A percentile compares a stretch with the other conserved stretches of the same genome.
Conservation (phyloP, 2,113 vertebrate genomes). For the Nerophis ophidion region DNA sequence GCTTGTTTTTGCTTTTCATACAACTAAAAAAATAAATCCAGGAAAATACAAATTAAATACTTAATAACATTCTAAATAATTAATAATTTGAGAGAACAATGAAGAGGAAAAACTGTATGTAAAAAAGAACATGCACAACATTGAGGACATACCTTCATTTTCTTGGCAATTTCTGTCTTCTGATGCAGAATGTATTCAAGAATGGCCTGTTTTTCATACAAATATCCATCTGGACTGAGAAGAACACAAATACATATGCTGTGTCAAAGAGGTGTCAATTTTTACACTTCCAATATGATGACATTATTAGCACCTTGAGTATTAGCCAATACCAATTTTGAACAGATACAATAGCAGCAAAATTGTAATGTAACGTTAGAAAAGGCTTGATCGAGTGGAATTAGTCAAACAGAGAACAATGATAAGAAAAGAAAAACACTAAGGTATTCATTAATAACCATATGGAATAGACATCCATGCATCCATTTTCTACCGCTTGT, state of each 20-base stretch:
- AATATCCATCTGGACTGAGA: slow-evolving; percentile 78
- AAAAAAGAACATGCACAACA: not conserved
- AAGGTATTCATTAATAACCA: no score
- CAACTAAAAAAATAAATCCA: slow-evolving; percentile 56
- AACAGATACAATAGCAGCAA: no score
- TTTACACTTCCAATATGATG: no score
- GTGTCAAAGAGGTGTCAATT: not conserved
- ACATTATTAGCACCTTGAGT: no score
- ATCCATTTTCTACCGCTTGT: no score
- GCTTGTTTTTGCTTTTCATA: slow-evolving; percentile 84
- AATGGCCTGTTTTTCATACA: slow-evolving; percentile 88
- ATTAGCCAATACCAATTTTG: no score
- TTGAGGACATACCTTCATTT: slow-evolving; percentile 76
- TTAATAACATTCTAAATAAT: not conserved
- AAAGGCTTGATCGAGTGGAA: no score
- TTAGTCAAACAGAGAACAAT: no score
- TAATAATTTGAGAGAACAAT: not conserved
- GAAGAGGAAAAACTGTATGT: not conserved
- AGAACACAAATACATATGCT: slow-evolving; percentile 10
- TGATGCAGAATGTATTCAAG: slow-evolving; percentile 87
- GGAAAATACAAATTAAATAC: slow-evolving; percentile 1
- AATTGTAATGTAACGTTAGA: no score
- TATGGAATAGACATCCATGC: no score
- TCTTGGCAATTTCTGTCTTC: slow-evolving; percentile 82
- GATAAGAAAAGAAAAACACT: no score